These are phyloP conservation scores for Taurulus bubalis DNA, from an alignment of 2,113 vertebrate genomes.

Conservation along the genomic window DNA sequence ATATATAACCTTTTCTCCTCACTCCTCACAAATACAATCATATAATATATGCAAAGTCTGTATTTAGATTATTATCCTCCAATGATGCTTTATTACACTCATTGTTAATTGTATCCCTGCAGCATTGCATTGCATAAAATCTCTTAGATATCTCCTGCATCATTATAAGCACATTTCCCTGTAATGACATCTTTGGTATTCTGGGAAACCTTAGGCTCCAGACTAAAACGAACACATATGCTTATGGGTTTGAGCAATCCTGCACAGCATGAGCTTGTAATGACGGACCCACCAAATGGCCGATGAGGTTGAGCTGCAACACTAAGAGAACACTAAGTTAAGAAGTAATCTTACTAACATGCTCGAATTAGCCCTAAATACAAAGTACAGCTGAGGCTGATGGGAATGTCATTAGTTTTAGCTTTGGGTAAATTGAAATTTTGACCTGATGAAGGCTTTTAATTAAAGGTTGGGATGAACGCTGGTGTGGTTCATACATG, in stretches of 20 bases:
- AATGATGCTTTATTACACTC: background rate
- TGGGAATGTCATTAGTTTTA: background rate
- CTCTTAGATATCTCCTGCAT: background rate
- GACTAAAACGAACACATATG: conserved; percentile 30
- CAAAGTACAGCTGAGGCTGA: background rate
- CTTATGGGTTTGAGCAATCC: background rate
- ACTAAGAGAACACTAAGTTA: conserved; percentile 6
- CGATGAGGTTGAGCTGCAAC: background rate
- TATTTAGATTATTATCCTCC: background rate
- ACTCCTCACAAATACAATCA: background rate
- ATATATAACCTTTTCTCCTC: background rate
- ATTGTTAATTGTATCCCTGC: background rate
- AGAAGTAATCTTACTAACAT: conserved; percentile 3
- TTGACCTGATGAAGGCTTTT: background rate
- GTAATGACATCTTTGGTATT: conserved; percentile 34
- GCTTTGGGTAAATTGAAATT: background rate
- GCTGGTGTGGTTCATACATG: background rate
- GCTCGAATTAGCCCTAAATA: background rate
- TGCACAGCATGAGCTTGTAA: conserved; percentile 15
- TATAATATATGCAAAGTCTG: background rate
- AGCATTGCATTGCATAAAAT: background rate
- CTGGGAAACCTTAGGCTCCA: conserved; percentile 8
- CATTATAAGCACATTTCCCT: conserved; percentile 29
- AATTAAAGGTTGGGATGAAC: background rate
- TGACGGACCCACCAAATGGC: conserved; percentile 2